Conservation (phyloP, 2,797 vertebrate genomes). For the Xiphorhynchus erythropygius region DNA sequence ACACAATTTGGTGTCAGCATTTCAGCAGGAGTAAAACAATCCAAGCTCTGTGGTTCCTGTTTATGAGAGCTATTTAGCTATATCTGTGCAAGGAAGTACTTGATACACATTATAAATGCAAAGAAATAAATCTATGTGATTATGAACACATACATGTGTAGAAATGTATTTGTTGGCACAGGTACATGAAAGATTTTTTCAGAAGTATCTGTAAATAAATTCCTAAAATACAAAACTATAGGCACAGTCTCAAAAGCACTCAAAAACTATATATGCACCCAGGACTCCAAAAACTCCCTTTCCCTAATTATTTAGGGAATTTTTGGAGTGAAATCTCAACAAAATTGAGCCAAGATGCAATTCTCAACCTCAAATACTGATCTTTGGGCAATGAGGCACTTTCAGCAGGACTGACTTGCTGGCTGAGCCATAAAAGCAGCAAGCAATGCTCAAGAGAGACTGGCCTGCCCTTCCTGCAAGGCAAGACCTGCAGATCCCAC, state of each 20-base stretch:
- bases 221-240: not conserved
- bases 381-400: not conserved
- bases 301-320: not conserved
- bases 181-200: not conserved
- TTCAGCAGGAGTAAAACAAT: constrained; percentile 46
- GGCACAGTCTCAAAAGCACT: not conserved
- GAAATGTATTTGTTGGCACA: not conserved
- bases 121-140: not conserved
- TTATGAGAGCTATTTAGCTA: not conserved
- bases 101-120: not conserved
- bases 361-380: not conserved
- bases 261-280: not conserved
- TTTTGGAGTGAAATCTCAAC: not conserved
- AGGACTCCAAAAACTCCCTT: not conserved
- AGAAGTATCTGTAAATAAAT: not conserved
- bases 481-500: not conserved
- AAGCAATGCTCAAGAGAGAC: not conserved
- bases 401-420: not conserved
- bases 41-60: not conserved
- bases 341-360: not conserved
- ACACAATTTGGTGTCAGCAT: constrained; percentile 26
- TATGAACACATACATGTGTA: fast-evolving
- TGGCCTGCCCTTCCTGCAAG: not conserved
- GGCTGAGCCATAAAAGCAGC: not conserved
- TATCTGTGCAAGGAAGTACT: not conserved